A percentile compares a stretch with the other conserved stretches of the same genome.
These are phyloP conservation scores for Ianthella basta DNA, from an alignment of 37 sponge, comb jelly and placozoan species.

Conservation along the genomic window DNA sequence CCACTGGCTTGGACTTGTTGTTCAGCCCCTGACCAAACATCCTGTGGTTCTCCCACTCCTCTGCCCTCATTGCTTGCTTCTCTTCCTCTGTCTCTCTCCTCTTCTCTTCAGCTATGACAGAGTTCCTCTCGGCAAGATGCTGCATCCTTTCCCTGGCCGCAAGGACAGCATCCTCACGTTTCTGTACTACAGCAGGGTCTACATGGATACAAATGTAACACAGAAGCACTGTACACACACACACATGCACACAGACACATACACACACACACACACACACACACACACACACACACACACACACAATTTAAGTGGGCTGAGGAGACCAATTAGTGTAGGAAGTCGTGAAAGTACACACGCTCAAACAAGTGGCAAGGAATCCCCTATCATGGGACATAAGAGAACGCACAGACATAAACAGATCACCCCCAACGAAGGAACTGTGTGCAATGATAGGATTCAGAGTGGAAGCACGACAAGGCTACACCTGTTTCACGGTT, in stretches of 20 bases:
- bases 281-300: slow-evolving; percentile 16
- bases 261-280: slow-evolving; percentile 9
- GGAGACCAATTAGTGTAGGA: neutral
- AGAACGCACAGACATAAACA: neutral
- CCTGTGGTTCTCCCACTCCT: slow-evolving; percentile 28
- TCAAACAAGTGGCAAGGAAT: too few species aligned
- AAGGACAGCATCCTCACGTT: neutral
- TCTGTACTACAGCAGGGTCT: neutral
- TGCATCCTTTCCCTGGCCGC: slow-evolving; percentile 15
- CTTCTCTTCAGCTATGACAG: slow-evolving; percentile 1
- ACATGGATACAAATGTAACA: neutral
- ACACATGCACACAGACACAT: too few species aligned
- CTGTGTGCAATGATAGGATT: neutral
- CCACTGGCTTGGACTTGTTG: neutral
- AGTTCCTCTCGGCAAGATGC: neutral
- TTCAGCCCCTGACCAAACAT: slow-evolving; percentile 10
- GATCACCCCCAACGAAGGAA: neutral
- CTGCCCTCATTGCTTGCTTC: neutral
- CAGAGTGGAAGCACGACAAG: too few species aligned
- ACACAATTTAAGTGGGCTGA: neutral
- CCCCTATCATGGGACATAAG: neutral
- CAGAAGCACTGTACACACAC: too few species aligned
- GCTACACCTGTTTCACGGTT: too few species aligned
- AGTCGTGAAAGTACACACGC: too few species aligned
- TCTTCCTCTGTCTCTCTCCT: neutral